Base-by-base conservation (phyloP, 2,797 vertebrate species). In the Hapalemur alaotrensis region DNA sequence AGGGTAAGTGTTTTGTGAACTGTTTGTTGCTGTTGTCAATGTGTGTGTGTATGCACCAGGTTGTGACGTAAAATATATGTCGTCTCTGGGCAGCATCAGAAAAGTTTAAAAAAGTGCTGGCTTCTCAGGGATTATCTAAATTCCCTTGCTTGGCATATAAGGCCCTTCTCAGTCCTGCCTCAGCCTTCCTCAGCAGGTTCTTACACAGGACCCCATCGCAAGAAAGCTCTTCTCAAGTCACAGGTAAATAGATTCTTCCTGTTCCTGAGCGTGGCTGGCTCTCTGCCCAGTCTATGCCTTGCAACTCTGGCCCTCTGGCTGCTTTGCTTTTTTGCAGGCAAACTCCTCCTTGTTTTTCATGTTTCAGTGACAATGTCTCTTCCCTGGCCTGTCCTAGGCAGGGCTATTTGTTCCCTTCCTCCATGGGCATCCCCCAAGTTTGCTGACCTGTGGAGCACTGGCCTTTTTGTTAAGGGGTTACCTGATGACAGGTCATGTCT, bases 1-100 rank as follows among this genome's bases (percentile, higher is more conserved):
- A 94, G 50, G 57, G 46, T 14, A 17, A n/a, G 48, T 23, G 52
- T 61, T 81, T 85, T 41, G 20, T 32, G 25, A 81, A 25, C 38
- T 17, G 12, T 85, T 50, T 32, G 23, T 63, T 82, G 82, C 59
- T 12, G n/a, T 69, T 54, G 35, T 61, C 82, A 41, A 59, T 85
- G 4, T 17, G 22, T 30, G 67, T 52, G 17, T 52, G 30, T 35
- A 4, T 4, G 30, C 1, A 23, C 72, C 32, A 63, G 52, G 14
- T 28, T 81, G 54, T 75, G 41, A 76, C 32, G 23, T 83, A 73
- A 54, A 54, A n/a, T 32, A 41, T 43, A 1, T 91, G 48, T 38
- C n/a, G 65, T 80, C 20, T 70, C 52, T 87, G 81, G 38, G 11
- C 11, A 69, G 50, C 43, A 32, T 32, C 61, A 59, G 96, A 76